Evolutionary conservation across 2,113 vertebrate species (phyloP), one percentile per base, ranked within the genome.

Genomic region (Labrus mixtus): DNA sequence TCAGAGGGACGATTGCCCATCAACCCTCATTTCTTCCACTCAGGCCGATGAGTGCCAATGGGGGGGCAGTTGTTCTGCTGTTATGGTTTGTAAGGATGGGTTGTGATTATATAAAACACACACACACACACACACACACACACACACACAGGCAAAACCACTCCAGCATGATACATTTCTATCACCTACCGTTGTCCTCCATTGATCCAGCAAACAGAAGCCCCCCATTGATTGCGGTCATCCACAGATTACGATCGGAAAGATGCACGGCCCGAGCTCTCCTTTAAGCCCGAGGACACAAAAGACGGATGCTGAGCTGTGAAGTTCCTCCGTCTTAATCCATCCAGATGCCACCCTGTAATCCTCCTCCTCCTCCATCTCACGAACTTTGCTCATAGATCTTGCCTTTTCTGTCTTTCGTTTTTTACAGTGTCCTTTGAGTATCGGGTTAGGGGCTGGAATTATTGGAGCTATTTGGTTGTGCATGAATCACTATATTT

Each of bases 401-500:
- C 67, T 66, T 63, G 22, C 87, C 82, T 72, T 67, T 75, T 79
- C 53, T 8, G 43, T 68, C 29, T 66, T 8, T n/a, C 66, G 66
- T 48, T 73, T 84, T 79, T 78, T 63, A 41, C 86, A 62, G 60
- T 73, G 57, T 78, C 66, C 45, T 67, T 62, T 58, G 56, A 87
- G 68, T 75, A 61, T 54, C 1, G 4, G 50, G 10, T 68, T 79
- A 57, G 57, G 43, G 56, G 37, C 39, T 73, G 70, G 58, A 79
- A 83, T 87, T 82, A 82, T 89, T 83, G 73, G 10, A 73, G 39
- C 62, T 66, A 60, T 72, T 84, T 83, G 63, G 51, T 83, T 83
- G 56, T 84, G 70, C 78, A 92, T 91, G 77, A 86, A 89, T 86
- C 79, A 67, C 23, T 46, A 58, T 60, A 59, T 87, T 87, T 81